Conservation (phyloP, 2,888 invertebrate genomes). For the Dichetophora obliterata region DNA sequence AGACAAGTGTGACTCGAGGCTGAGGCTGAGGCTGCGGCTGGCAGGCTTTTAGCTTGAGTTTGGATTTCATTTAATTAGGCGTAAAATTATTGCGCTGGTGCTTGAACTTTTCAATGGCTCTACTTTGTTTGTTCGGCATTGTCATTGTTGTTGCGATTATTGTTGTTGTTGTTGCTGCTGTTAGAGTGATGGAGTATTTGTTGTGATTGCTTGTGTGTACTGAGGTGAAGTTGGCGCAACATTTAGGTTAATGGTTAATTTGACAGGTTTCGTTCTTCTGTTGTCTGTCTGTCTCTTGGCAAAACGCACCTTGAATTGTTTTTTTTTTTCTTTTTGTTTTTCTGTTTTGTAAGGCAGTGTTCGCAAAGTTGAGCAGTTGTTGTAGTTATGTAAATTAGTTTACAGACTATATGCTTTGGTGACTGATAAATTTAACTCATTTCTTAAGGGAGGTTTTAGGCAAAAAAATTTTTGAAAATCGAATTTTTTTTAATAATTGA, state of each 20-base stretch:
- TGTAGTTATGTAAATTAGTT: too few relatives aligned
- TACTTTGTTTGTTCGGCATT: neutral
- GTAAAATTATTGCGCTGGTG: slow-evolving; percentile 40
- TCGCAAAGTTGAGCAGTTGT: too few relatives aligned
- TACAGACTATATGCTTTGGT: too few relatives aligned
- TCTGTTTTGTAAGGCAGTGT: too few relatives aligned
- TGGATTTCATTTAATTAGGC: slow-evolving; percentile 37
- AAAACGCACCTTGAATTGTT: slow-evolving; percentile 29
- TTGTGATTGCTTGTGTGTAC: neutral
- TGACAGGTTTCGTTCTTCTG: slow-evolving; percentile 25
- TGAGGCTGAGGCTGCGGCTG: neutral
- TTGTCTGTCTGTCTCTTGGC: neutral
- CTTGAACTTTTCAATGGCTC: slow-evolving; percentile 24
- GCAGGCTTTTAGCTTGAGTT: neutral
- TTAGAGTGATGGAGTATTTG: neutral
- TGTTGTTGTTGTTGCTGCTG: slow-evolving; percentile 1
- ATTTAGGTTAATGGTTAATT: slow-evolving; percentile 34
- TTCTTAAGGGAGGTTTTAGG: too few relatives aligned
- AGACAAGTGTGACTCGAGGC: slow-evolving; percentile 24
- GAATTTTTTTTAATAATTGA: too few relatives aligned
- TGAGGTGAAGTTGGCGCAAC: neutral
- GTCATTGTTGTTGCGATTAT: neutral
- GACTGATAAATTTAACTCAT: too few relatives aligned
- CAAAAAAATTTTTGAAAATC: too few relatives aligned
- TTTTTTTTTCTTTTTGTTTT: too few relatives aligned